Evolutionary conservation across 2,113 vertebrate species (phyloP), one percentile per base, ranked within the genome.

Genomic region (Cinclus cinclus): DNA sequence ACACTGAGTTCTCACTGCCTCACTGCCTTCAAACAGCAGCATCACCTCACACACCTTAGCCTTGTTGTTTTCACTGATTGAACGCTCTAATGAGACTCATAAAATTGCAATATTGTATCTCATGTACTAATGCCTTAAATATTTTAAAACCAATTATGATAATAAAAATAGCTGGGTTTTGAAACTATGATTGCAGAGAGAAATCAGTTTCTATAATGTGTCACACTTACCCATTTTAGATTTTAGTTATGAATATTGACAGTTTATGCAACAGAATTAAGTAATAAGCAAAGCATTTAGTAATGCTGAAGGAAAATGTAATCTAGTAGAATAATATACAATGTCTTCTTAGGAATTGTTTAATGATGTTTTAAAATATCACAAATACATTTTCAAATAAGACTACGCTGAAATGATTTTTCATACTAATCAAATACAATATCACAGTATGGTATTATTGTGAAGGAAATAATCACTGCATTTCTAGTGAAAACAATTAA

Each of bases 1-100:
- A 22, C 17, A 24, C 7, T 7, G 22, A 50, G 33, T 37, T 20
- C 71, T 37, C 35, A 37, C 35, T 37, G 35, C 28, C 8, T 7
- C 14, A 18, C 10, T 28, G 5, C 5, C 47, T 19, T 82, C 0
- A 1, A 79, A 25, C 4, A n/a, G 5, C 16, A 42, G 5, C 12
- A 31, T 37, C 3, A 59, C 22, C 16, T n/a, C 15, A 35, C 41
- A 17, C 9, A 73, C 15, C 1, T 15, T 15, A 70, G 23, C 12
- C 35, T 68, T 68, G 13, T 9, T 16, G 2, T 44, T 90, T 71
- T 71, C 22, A 47, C 16, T 46, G 4, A 17, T 0, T 76, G 41
- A 83, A 64, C 33, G 33, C 4, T 85, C 16, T 52, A 60, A 83
- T 11, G n/a, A 75, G 28, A 49, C 7, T 70, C 15, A 52, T 70